phyloP scores from a whole-genome alignment of 1,140 invertebrate species.

The Cardiocondyla obscurior region DNA sequence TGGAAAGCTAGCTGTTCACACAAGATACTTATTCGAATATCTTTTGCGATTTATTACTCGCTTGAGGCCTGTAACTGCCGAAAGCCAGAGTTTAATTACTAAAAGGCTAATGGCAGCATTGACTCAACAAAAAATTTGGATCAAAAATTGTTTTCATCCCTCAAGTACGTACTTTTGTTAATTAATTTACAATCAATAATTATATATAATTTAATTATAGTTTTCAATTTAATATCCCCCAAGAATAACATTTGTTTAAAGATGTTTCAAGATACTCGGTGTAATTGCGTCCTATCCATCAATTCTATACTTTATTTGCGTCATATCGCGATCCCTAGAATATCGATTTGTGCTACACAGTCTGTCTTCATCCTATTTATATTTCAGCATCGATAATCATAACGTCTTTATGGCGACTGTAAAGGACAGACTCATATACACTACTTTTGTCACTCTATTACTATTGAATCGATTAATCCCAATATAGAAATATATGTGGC shows the following conservation, averaged over 20 bases:
- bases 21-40: slow-evolving; percentile 89
- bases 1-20: slow-evolving; percentile 86
- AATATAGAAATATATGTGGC: neutral
- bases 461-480: neutral
- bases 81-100: slow-evolving; percentile 85
- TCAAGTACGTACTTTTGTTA: slow-evolving; percentile 76
- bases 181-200: too few relatives aligned
- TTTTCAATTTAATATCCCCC: neutral
- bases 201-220: neutral
- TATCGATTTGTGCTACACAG: slow-evolving; percentile 51
- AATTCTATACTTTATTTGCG: slow-evolving; percentile 17
- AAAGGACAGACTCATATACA: slow-evolving; percentile 6
- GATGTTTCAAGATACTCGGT: neutral
- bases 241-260: slow-evolving; percentile 19
- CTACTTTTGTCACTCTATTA: neutral
- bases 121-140: slow-evolving; percentile 86
- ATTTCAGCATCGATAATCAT: slow-evolving; percentile 55
- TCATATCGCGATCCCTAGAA: slow-evolving; percentile 47
- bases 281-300: neutral
- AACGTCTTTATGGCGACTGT: neutral
- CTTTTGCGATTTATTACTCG: slow-evolving; percentile 88
- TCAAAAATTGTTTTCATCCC: slow-evolving; percentile 85
- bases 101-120: slow-evolving; percentile 87
- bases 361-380: slow-evolving; percentile 59
- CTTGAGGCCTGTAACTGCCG: slow-evolving; percentile 86